phyloP scores from a whole-genome alignment of 2,113 vertebrate species.

The Pelusios castaneus region DNA sequence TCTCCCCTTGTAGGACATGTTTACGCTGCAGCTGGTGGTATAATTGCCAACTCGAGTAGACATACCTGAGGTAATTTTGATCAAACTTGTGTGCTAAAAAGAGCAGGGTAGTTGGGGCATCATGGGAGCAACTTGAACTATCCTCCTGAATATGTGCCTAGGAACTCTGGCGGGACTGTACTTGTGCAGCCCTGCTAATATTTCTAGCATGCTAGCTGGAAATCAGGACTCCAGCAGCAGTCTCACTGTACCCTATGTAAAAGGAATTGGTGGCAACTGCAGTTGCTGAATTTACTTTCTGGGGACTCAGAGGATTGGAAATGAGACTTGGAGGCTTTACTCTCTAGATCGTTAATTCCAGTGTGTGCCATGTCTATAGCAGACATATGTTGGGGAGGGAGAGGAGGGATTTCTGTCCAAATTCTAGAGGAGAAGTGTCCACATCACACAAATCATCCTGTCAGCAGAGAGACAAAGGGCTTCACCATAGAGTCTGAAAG shows the following conservation, averaged over 20 bases:
- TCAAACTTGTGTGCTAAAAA: not conserved
- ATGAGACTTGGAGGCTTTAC: rapidly evolving
- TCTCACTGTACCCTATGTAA: not conserved
- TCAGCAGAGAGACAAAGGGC: not conserved
- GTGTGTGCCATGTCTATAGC: rapidly evolving
- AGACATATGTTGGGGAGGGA: not conserved
- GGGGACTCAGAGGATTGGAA: rapidly evolving
- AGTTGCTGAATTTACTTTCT: not conserved
- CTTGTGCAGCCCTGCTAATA: not conserved
- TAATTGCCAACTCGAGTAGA: not conserved
- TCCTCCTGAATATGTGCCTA: not conserved
- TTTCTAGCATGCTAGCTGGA: not conserved
- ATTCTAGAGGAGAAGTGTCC: not conserved
- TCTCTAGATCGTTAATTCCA: rapidly evolving
- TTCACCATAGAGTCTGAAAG: not conserved
- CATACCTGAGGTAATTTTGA: not conserved
- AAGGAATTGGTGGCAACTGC: rapidly evolving
- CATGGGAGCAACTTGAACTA: not conserved
- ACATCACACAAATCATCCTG: not conserved
- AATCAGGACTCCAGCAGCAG: not conserved
- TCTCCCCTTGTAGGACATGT: not conserved
- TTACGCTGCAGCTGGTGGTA: not conserved
- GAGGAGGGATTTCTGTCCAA: not conserved
- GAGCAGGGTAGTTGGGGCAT: not conserved
- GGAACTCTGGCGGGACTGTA: not conserved